A percentile compares a stretch with the other conserved stretches of the same genome.
These are phyloP conservation scores for Papilio protenor DNA, from an alignment of 2,888 invertebrate species.

Conservation along the genomic window DNA sequence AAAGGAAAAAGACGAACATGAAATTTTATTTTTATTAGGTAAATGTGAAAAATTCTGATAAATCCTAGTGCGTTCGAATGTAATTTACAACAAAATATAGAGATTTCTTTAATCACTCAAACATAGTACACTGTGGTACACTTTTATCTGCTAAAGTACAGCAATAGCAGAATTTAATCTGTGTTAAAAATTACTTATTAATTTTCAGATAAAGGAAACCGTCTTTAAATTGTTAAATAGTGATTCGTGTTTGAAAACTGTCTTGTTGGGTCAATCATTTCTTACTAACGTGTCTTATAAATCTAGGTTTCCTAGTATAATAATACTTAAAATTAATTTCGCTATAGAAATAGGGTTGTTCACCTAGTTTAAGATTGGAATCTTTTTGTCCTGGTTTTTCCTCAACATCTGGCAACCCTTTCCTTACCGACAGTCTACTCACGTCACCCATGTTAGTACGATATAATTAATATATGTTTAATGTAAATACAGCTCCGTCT, in stretches of 20 bases:
- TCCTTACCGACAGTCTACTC: conserved; percentile 40
- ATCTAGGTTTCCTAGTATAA: background rate
- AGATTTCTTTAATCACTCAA: too few species aligned
- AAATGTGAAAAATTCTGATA: too few species aligned
- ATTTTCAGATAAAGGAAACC: background rate
- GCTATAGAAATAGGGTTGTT: background rate
- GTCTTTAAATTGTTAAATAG: too few species aligned
- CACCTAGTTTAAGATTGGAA: background rate
- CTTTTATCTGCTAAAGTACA: background rate
- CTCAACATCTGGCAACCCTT: conserved; percentile 20
- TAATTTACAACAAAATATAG: too few species aligned
- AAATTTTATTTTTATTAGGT: too few species aligned
- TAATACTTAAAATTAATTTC: background rate
- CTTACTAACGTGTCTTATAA: background rate
- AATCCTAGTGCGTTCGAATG: too few species aligned
- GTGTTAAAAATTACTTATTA: background rate
- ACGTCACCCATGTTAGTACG: conserved; percentile 45
- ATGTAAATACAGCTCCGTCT: conserved; percentile 43
- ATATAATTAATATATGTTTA: conserved; percentile 43
- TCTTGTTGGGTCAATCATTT: background rate
- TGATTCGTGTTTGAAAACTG: background rate
- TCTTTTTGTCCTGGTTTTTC: conserved; percentile 19
- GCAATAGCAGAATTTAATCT: background rate
- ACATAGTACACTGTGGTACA: background rate
- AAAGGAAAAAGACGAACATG: too few species aligned